Evolutionary conservation across 1,140 invertebrate species (phyloP), one percentile per base, ranked within the genome.

Genomic region (Vollenhovia emeryi): DNA sequence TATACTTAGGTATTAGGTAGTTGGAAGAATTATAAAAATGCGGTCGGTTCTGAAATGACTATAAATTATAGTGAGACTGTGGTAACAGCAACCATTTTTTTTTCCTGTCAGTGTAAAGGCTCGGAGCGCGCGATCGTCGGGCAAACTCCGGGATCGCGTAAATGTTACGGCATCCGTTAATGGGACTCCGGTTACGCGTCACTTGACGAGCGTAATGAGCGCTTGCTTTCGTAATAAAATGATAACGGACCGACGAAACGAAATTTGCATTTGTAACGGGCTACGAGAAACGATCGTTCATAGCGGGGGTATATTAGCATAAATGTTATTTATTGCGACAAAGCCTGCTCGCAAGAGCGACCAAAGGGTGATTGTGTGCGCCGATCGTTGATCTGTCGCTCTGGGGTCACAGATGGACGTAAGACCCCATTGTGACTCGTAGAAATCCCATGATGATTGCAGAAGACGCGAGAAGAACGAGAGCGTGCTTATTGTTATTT

Each of bases 201-300:
- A 43, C 24, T 69, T 30, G 21, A 55, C 48, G 24, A 13, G 24
- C 36, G 6, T 80, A 80, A 69, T 21, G 33, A 69, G 24, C 57
- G 18, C 69, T 24, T 60, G n/a, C 48, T 43, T 45, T 55, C 21
- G 45, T 40, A n/a, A 69, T 80, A 57, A 80, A 80, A 55, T 30
- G 48, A 55, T 66, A 66, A 66, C 75, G 33, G 15, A 33, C 27
- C 27, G 30, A n/a, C 48, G 62, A 15, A n/a, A 27, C 48, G 18
- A 69, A 69, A 69, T 80, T 80, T 55, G 36, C 48, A 69, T 55
- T 55, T 69, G 40, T 69, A 79, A 79, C 45, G 45, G 59, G 30
- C 30, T 64, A 21, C 60, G 60, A 40, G 27, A 30, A 80, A 24
- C 9, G 76, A 80, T 52, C 33, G 1, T 36, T 80, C 15, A 55